These are phyloP conservation scores for Neodiprion virginianus DNA, from an alignment of 1,140 invertebrate species.

Conservation along the genomic window DNA sequence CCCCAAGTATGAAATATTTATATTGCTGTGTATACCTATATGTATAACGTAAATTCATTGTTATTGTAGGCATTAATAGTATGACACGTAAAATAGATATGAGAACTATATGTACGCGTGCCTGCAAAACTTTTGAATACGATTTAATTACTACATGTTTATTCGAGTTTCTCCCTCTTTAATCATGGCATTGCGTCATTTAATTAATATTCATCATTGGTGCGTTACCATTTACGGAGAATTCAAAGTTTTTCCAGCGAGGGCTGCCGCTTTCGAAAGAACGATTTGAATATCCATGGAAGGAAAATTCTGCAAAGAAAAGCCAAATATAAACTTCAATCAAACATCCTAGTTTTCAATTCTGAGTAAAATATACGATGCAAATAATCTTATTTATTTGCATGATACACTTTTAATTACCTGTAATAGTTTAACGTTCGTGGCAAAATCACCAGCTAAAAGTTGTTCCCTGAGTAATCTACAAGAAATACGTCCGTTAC, in stretches of 20 bases:
- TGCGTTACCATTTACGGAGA: slow-evolving; percentile 26
- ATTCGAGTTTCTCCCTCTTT: background rate
- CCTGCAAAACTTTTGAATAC: background rate
- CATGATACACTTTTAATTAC: slow-evolving; percentile 43
- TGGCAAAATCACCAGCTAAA: slow-evolving; percentile 85
- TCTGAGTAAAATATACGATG: background rate
- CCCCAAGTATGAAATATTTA: too few relatives aligned
- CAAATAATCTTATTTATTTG: background rate
- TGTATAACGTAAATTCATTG: too few relatives aligned
- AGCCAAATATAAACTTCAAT: slow-evolving; percentile 13
- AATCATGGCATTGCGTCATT: background rate
- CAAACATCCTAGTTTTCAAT: slow-evolving; percentile 6
- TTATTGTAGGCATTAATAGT: too few relatives aligned
- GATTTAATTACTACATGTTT: background rate
- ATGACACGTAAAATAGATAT: background rate
- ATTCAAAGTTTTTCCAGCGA: slow-evolving; percentile 52
- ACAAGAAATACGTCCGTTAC: slow-evolving; percentile 38
- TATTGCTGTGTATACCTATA: too few relatives aligned
- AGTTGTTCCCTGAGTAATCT: slow-evolving; percentile 85
- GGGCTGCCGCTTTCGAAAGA: slow-evolving; percentile 67
- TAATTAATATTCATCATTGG: background rate
- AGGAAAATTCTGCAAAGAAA: slow-evolving; percentile 71
- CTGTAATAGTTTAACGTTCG: slow-evolving; percentile 92
- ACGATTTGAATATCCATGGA: slow-evolving; percentile 77
- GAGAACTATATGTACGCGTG: background rate